Percentiles rank a stretch among this genome's conserved stretches.
These are phyloP conservation scores for Bothrops jararaca DNA, from an alignment of 2,113 vertebrate genomes.

Conservation along the genomic window DNA sequence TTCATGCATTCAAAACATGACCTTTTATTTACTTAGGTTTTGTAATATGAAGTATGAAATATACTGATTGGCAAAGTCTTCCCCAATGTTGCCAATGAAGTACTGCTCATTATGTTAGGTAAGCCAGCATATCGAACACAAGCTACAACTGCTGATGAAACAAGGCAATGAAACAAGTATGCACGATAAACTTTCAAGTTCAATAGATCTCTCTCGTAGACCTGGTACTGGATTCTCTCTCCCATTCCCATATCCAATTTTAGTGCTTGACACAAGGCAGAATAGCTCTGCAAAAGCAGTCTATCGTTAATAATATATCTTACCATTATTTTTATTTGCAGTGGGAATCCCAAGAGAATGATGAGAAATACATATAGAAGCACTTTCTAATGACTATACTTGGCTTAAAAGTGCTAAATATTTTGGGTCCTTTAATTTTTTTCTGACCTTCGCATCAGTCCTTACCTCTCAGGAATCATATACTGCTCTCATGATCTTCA, in stretches of 20 bases:
- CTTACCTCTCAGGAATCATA: neutral
- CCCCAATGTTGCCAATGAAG: neutral
- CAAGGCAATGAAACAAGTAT: neutral
- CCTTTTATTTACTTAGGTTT: neutral
- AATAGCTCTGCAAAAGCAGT: neutral
- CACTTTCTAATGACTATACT: neutral
- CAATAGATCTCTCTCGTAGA: neutral
- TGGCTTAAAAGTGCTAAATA: neutral
- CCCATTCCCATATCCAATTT: neutral
- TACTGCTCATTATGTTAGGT: neutral
- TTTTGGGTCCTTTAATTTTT: neutral
- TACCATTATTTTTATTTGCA: neutral
- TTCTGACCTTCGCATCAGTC: neutral
- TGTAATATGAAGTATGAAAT: neutral
- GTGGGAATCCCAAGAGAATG: neutral
- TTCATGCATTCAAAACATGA: neutral
- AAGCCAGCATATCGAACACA: neutral
- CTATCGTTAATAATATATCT: neutral
- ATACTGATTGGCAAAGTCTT: neutral
- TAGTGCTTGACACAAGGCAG: neutral
- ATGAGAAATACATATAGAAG: neutral
- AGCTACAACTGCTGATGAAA: neutral
- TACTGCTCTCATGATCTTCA: neutral
- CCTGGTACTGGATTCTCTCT: neutral
- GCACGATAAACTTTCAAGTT: neutral